Base-by-base conservation (phyloP, 2,113 vertebrate species). In the Dipodomys stephensi region DNA sequence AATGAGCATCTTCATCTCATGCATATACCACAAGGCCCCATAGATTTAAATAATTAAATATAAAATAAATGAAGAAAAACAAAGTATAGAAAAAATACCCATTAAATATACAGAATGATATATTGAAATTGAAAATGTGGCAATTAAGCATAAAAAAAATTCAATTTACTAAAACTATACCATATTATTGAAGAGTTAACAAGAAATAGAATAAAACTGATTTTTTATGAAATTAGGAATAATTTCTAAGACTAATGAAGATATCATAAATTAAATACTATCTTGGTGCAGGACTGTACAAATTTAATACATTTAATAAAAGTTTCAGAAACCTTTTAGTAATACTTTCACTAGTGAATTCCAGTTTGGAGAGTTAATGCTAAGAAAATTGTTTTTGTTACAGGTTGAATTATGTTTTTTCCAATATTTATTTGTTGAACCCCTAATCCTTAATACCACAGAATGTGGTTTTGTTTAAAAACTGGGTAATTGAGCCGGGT, bases 171-270 rank as follows among this genome's bases (percentile, higher is more conserved):
- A 72, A 83, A 88, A 77, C 4, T 32, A 62, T 90, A n/a, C 16
- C 27, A 81, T 87, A 76, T 60, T 15, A 83, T 44, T 35, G 62
- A 7, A 92, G 92, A 95, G 62, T 90, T 71, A 83, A 28, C 16
- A 79, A 74, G 53, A 25, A 77, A 28, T 62, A 68, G 25, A 30
- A 69, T 65, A 78, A 60, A 86, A 19, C 86, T 46, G 77, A 71
- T 91, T 69, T 77, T 93, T 83, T 60, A 91, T 85, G 1, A 35
- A 23, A 57, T 30, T 77, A 92, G 76, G 87, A 94, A 44, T 80
- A 93, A 90, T 78, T 49, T 11, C 19, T 23, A 73, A 84, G 15
- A 6, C 32, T 39, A 12, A 46, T 94, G 8, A 44, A 71, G 28
- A 83, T 4, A 84, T 73, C 22, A 78, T 71, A 53, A 78, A 86